These are phyloP conservation scores for Rhizoglyphus robini DNA, from an alignment of 1,140 invertebrate genomes.

Conservation along the genomic window DNA sequence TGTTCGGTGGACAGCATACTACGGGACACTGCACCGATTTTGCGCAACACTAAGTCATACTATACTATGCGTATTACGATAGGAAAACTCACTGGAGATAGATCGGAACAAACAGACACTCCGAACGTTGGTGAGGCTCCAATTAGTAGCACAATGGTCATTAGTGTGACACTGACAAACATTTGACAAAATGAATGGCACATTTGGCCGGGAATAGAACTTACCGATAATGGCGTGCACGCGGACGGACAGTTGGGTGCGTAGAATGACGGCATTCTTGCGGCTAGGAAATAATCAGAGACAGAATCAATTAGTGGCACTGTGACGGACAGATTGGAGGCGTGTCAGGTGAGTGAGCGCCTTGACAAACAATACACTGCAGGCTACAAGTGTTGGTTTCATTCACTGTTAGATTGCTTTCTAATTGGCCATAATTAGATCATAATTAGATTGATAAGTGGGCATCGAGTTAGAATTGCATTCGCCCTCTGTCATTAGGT, in stretches of 20 bases:
- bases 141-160: too few relatives aligned
- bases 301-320: slow-evolving; percentile 30
- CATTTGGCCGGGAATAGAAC: slow-evolving; percentile 35
- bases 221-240: slow-evolving; percentile 97
- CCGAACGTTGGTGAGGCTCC: too few relatives aligned
- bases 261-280: slow-evolving; percentile 88
- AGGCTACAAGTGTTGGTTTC: not conserved
- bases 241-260: slow-evolving; percentile 87
- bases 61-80: too few relatives aligned
- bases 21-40: too few relatives aligned
- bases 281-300: slow-evolving; percentile 50
- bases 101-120: too few relatives aligned
- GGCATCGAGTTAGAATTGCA: not conserved
- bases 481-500: not conserved
- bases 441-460: not conserved
- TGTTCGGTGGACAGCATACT: too few relatives aligned
- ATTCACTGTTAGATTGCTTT: not conserved
- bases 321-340: not conserved
- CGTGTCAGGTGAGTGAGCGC: not conserved
- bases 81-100: too few relatives aligned
- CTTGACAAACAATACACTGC: not conserved
- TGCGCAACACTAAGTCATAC: too few relatives aligned
- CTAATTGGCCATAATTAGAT: not conserved
- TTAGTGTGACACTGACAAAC: too few relatives aligned
- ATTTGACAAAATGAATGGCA: too few relatives aligned